phyloP scores from a whole-genome alignment of 2,113 vertebrate genomes.

The Mobula hypostoma region DNA sequence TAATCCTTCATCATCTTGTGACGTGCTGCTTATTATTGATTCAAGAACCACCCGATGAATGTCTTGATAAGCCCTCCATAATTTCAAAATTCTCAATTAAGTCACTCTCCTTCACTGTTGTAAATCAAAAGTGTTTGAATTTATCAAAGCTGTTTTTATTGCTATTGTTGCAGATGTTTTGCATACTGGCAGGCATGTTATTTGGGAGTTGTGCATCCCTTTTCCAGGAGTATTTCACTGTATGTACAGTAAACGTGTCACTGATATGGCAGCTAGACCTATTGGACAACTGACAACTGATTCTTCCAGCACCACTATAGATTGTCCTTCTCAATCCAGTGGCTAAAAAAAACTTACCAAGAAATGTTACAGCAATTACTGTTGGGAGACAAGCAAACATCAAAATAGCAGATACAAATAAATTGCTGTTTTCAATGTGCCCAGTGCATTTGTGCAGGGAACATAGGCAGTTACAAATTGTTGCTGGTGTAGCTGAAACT shows the following conservation, averaged over 20 bases:
- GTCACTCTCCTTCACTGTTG: too few species aligned
- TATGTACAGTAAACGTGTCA: background rate
- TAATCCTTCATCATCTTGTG: background rate
- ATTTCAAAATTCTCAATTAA: too few species aligned
- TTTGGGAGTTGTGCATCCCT: background rate
- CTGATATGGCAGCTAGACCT: background rate
- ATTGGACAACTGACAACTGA: background rate
- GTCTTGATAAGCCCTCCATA: too few species aligned
- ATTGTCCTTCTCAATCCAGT: background rate
- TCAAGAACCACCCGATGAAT: too few species aligned
- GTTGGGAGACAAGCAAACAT: background rate
- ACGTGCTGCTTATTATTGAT: background rate
- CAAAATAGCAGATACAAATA: background rate
- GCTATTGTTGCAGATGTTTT: background rate
- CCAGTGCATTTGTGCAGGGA: background rate
- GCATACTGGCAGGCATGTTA: background rate
- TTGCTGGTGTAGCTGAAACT: background rate
- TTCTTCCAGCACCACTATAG: background rate
- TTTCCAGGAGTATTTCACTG: background rate
- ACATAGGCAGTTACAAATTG: conserved; percentile 12
- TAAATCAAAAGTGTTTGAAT: too few species aligned
- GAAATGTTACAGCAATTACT: background rate
- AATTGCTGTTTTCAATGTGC: background rate
- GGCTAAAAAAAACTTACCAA: background rate
- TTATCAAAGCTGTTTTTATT: too few species aligned